Base-by-base conservation (phyloP, 2,888 invertebrate genomes). In the Campaea margaritaria region DNA sequence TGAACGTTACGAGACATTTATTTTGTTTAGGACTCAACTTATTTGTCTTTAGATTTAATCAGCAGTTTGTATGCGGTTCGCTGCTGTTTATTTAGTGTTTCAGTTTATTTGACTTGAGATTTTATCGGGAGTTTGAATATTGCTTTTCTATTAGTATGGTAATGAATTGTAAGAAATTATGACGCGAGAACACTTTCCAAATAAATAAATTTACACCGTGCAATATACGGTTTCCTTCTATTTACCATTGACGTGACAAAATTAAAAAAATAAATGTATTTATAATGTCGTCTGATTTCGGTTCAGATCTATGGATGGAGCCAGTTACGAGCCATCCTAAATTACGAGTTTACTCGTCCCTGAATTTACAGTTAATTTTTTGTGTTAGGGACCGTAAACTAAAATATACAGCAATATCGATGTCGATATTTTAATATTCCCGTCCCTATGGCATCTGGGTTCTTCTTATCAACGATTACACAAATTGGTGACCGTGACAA, bases 401-500 rank as follows among this genome's bases (percentile, higher is more conserved):
- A 7, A 34, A 34, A 5, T 5, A 3, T n/a, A n/a, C n/a, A 28
- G 31, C 14, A 34, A 34, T 15, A 47, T 60, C 54, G 41, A 56
- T 27, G 67, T 65, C 50, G 28, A 60, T 48, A 52, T 51, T 21
- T 42, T 38, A 28, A 45, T 46, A 8, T 49, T 39, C 67, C 27
- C 81, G 65, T 76, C 80, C 58, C 76, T 83, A 74, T 28, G 52
- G 65, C 78, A 83, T 81, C 79, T 77, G 68, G 54, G 69, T 58
- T 68, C 41, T 76, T 68, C 71, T 81, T 82, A 79, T 79, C 76
- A 69, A 73, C 78, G 77, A 79, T 85, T 86, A 81, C 2, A 86
- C 78, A 83, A 86, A 83, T 84, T 75, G 77, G 75, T 73, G 67
- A 65, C 69, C 74, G 76, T 76, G 72, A 81, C 82, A 83, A 82